Base-by-base conservation (phyloP, 2,888 invertebrate species). In the Seira ritae region DNA sequence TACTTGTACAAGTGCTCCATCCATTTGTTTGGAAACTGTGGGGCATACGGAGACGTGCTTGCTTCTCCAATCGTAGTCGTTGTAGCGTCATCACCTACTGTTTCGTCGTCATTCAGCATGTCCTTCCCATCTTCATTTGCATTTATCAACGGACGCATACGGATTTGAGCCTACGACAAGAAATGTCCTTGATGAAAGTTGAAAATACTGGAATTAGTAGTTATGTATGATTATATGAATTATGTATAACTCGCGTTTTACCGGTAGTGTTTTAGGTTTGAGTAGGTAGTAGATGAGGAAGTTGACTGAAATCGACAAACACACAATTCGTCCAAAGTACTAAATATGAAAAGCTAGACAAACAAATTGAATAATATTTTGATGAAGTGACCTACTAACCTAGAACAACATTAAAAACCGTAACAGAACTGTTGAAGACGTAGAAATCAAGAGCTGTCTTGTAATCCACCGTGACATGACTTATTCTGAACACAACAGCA, bases 401-500 rank as follows among this genome's bases (percentile, higher is more conserved):
- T 24, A 85, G n/a, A 10, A 87, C 84, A 12, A 82, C 86, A 76
- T 86, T 87, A 60, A 86, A 85, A 66, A 84, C 80, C 23, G 85
- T 85, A 0, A 85, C 80, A 4, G 80, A 70, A 31, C 85, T 83
- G 50, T 85, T 84, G 31, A 87, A 87, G n/a, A 87, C 84, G 66
- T 86, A 87, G 66, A 87, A 84, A 24, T 87, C 87, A 42, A 87
- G 65, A 10, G 87, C 87, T 20, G 87, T 87, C 67, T 87, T 86
- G 69, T 87, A 87, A 2, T 86, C 86, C 12, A 86, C 87, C 75
- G 79, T 78, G 1, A 86, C 86, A 46, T 86, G 84, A 20, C 80
- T 15, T 12, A 46, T 22, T 23, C 85, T 66, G 20, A 84, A 69
- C n/a, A 87, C 65, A 1, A 76, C 65, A 15, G 83, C 75, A 46